Conservation (phyloP, 2,888 invertebrate genomes). For the Drosophila mimetica region DNA sequence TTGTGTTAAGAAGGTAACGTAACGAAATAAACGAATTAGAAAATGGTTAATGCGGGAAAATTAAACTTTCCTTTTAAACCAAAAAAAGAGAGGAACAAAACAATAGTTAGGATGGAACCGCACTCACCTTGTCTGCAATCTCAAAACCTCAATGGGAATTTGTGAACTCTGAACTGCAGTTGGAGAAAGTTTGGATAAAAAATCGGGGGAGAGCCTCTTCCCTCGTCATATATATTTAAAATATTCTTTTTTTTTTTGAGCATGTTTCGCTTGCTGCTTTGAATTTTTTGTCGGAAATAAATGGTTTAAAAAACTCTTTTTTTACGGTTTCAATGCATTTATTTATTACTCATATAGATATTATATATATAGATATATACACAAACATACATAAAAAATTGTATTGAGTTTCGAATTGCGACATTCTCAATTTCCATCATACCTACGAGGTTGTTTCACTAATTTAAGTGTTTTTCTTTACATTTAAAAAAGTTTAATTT, state of each 20-base stretch:
- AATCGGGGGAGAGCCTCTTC: slow-evolving; percentile 3
- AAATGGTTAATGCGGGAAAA: slow-evolving; percentile 14
- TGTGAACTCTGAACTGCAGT: slow-evolving; percentile 21
- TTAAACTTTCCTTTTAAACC: slow-evolving; percentile 13
- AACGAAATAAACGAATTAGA: slow-evolving; percentile 32
- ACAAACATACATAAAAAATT: slow-evolving; percentile 77
- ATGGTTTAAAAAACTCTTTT: slow-evolving; percentile 19
- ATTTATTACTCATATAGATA: slow-evolving; percentile 71
- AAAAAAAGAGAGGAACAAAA: slow-evolving; percentile 35
- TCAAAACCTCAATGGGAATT: slow-evolving; percentile 23
- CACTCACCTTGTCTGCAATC: slow-evolving; percentile 62
- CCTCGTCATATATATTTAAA: background rate
- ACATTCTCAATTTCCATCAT: slow-evolving; percentile 36
- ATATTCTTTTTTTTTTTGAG: slow-evolving; percentile 58
- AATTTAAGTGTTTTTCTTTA: slow-evolving; percentile 48
- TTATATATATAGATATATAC: slow-evolving; percentile 70
- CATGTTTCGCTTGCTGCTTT: slow-evolving; percentile 60
- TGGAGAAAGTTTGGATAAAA: slow-evolving; percentile 12
- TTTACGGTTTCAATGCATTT: slow-evolving; percentile 72
- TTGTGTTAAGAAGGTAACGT: slow-evolving; percentile 35
- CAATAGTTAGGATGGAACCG: slow-evolving; percentile 37
- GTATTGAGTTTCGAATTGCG: slow-evolving; percentile 49
- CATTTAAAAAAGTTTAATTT: slow-evolving; percentile 64
- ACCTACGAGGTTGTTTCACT: slow-evolving; percentile 27
- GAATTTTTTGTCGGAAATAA: slow-evolving; percentile 43